Conservation (phyloP, 2,888 invertebrate genomes). For the Drosophila rellima region DNA sequence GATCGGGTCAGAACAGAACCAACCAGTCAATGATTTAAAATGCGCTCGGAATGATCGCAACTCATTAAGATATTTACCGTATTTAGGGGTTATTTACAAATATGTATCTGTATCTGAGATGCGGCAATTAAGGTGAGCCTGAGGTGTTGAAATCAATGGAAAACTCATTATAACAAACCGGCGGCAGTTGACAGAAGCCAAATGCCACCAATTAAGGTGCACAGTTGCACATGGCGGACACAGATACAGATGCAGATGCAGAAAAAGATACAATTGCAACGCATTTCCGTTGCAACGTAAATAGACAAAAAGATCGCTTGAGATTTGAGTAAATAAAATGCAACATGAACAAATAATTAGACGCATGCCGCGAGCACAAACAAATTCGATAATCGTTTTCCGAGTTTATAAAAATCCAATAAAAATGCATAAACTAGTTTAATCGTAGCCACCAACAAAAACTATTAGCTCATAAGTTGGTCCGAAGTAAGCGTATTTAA, state of each 20-base stretch:
- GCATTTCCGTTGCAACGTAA: slow-evolving; percentile 73
- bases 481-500: slow-evolving; percentile 54
- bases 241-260: slow-evolving; percentile 22
- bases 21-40: slow-evolving; percentile 56
- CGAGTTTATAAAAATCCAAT: slow-evolving; percentile 62
- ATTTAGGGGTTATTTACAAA: slow-evolving; percentile 46
- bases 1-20: slow-evolving; percentile 14
- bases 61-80: slow-evolving; percentile 71
- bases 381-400: slow-evolving; percentile 32
- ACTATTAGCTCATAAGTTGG: slow-evolving; percentile 26
- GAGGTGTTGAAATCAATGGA: slow-evolving; percentile 81
- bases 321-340: slow-evolving; percentile 74
- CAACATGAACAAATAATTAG: slow-evolving; percentile 66
- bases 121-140: slow-evolving; percentile 67
- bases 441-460: slow-evolving; percentile 22
- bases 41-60: slow-evolving; percentile 49
- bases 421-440: slow-evolving; percentile 67
- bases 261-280: slow-evolving; percentile 40
- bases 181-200: slow-evolving; percentile 85
- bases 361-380: slow-evolving; percentile 69
- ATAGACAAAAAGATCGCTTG: slow-evolving; percentile 59
- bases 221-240: slow-evolving; percentile 39
- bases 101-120: slow-evolving; percentile 38
- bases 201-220: slow-evolving; percentile 84
- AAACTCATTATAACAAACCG: slow-evolving; percentile 83